Evolutionary conservation across 2,797 vertebrate species (phyloP).

Genomic region (Bucorvus abyssinicus): DNA sequence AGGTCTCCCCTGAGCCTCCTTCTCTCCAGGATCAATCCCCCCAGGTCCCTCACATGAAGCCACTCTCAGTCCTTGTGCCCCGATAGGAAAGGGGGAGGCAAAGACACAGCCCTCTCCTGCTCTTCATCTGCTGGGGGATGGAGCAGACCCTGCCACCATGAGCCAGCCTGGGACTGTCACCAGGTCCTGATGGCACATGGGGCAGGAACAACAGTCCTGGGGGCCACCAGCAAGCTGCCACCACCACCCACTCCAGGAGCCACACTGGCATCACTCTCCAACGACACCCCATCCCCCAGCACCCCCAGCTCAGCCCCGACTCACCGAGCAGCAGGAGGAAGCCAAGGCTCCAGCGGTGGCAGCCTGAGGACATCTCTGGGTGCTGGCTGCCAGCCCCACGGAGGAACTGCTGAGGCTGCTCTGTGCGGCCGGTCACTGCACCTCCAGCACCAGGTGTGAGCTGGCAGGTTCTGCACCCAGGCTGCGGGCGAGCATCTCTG

Average conservation of each 20-base stretch:
- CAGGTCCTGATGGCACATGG: rapidly evolving
- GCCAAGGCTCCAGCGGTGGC: rapidly evolving
- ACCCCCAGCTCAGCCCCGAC: neutral
- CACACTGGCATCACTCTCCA: rapidly evolving
- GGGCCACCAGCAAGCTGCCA: neutral
- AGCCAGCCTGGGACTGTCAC: rapidly evolving
- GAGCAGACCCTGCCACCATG: neutral
- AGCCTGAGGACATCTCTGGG: neutral
- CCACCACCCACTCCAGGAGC: neutral
- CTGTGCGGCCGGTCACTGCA: rapidly evolving
- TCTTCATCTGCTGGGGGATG: neutral
- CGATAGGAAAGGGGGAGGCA: rapidly evolving
- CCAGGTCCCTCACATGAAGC: no score
- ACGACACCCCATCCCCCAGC: rapidly evolving
- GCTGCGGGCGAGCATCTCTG: neutral
- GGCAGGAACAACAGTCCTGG: rapidly evolving
- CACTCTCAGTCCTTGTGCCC: neutral
- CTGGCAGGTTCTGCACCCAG: neutral
- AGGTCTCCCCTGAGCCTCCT: no score
- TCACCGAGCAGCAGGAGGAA: neutral
- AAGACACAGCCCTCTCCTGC: neutral
- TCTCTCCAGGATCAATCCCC: no score
- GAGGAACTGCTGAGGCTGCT: neutral
- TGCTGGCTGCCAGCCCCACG: neutral
- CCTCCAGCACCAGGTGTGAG: neutral